Base-by-base conservation (phyloP, 2,113 vertebrate species). In the Tricholaema leucomelas region DNA sequence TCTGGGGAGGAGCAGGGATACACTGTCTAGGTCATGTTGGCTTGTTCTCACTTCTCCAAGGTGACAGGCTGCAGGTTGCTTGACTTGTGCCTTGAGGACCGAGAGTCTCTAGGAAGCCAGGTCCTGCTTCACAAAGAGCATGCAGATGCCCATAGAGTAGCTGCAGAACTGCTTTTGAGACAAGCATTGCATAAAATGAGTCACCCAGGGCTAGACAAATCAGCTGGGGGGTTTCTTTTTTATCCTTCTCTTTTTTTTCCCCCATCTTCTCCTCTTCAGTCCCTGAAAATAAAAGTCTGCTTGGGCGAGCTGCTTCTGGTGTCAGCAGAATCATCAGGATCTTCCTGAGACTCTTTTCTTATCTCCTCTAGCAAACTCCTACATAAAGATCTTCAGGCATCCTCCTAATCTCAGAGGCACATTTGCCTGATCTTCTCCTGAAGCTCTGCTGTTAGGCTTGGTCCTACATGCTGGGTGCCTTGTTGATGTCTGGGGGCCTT, bases 21-120 rank as follows among this genome's bases (percentile, higher is more conserved):
- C 1, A 1, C 12, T 7, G 7, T 38, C 16, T 2, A 1, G 13
- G 25, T 44, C 31, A 63, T 23, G 15, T 15, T 81, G 50, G 15
- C 35, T 74, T 63, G 36, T 59, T 21, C 61, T 42, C 28, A 8
- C 12, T 15, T 64, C 52, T 44, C 63, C 20, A 58, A 3, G 42
- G 38, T 69, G 36, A 7, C 36, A 72, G 36, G 3, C 21, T 85
- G 54, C 46, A 67, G 15, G 27, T 64, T 4, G 0, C 30, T 58
- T 59, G 40, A 6, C 7, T 56, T 64, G 31, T 67, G 48, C 20
- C 30, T 25, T 38, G 38, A 46, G 50, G 30, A 12, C n/a, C 20
- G 50, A n/a, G 35, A 20, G 2, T 7, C 38, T 30, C 59, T 23
- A 31, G 24, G 31, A 70, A 44, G 27, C 35, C 65, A 42, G 30